These are phyloP conservation scores for Rhombomys opimus DNA, from an alignment of 2,113 vertebrate species.

Conservation along the genomic window DNA sequence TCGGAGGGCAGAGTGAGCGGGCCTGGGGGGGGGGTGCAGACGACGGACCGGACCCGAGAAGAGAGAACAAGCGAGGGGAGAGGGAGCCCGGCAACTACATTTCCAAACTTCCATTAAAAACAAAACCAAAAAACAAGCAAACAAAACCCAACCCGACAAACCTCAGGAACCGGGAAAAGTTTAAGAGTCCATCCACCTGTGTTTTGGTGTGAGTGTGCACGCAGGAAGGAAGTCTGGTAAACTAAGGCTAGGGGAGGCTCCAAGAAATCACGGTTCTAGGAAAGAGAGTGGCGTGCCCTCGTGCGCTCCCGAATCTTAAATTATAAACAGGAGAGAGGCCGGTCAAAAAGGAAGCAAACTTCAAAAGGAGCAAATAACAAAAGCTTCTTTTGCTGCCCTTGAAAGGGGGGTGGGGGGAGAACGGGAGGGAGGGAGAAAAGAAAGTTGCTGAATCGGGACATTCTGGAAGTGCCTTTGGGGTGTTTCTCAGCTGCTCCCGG, in stretches of 20 bases:
- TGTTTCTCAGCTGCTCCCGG: conserved; percentile 58
- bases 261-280: conserved; percentile 81
- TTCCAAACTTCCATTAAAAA: conserved; percentile 19
- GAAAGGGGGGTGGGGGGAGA: neutral
- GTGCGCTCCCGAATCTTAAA: conserved; percentile 80
- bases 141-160: conserved; percentile 26
- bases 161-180: conserved; percentile 80
- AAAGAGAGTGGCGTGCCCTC: conserved; percentile 75
- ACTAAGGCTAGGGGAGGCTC: conserved; percentile 77
- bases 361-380: conserved; percentile 84
- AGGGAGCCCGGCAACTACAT: conserved; percentile 11
- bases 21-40: neutral
- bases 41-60: neutral
- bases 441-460: conserved; percentile 85
- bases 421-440: conserved; percentile 58
- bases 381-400: conserved; percentile 80
- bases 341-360: conserved; percentile 73
- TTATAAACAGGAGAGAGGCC: conserved; percentile 78
- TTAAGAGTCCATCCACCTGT: conserved; percentile 86
- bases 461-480: conserved; percentile 77
- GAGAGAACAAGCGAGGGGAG: neutral
- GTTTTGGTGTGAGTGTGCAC: conserved; percentile 66
- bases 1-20: conserved; percentile 47
- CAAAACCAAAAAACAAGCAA: neutral
- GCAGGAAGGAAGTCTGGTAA: conserved; percentile 78